These are phyloP conservation scores for Hypercompe scribonia DNA, from an alignment of 2,888 invertebrate species.

Conservation along the genomic window DNA sequence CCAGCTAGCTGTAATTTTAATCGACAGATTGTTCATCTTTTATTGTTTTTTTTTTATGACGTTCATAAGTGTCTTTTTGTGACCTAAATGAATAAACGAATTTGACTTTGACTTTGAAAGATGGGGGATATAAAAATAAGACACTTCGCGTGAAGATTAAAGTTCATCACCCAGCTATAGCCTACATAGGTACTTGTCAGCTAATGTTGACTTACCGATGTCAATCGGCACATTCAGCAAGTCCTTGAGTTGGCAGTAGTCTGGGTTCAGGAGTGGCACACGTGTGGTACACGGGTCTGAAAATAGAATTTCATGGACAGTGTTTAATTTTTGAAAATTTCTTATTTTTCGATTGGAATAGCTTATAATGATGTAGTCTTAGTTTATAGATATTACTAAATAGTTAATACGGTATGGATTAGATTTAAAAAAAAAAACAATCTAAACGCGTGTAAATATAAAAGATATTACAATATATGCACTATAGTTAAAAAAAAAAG, in stretches of 20 bases:
- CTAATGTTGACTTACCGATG: constrained; percentile 35
- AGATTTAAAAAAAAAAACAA: background rate
- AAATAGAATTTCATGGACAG: constrained; percentile 28
- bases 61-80: too few species aligned
- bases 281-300: constrained; percentile 23
- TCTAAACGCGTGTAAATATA: background rate
- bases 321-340: constrained; percentile 20
- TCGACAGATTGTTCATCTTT: too few species aligned
- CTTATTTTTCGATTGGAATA: constrained; percentile 19
- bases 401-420: background rate
- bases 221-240: constrained; percentile 53
- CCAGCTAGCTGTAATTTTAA: too few species aligned
- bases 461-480: background rate
- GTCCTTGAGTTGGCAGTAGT: constrained; percentile 29
- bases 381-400: background rate
- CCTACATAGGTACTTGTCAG: background rate
- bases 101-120: too few species aligned
- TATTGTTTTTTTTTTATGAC: too few species aligned
- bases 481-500: background rate
- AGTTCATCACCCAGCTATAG: background rate
- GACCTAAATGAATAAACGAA: too few species aligned
- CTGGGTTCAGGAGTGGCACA: constrained; percentile 22
- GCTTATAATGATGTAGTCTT: background rate
- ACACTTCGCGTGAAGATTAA: background rate
- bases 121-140: background rate